Percentiles rank a stretch among this genome's conserved stretches.
Evolutionary conservation across 1,140 invertebrate genomes (phyloP).

Genomic region (Drosophila busckii): DNA sequence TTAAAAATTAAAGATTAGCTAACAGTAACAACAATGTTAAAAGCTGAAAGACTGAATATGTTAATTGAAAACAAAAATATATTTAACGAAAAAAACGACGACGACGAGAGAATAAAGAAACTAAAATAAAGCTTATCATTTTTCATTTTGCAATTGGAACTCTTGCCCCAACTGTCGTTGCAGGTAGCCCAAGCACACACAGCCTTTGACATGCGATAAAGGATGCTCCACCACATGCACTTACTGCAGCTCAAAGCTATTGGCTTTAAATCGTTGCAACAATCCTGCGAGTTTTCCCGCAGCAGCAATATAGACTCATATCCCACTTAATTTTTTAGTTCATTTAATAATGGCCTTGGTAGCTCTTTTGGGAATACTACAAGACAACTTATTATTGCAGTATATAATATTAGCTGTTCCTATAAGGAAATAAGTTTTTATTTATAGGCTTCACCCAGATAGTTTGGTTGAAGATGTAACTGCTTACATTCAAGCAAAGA

Average conservation of each 20-base stretch:
- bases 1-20: constrained; percentile 11
- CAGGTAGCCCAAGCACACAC: constrained; percentile 39
- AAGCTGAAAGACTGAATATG: not conserved
- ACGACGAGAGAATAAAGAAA: constrained; percentile 1
- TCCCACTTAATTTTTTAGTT: constrained; percentile 1
- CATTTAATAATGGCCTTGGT: not conserved
- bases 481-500: too few relatives aligned
- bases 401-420: too few relatives aligned
- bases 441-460: too few relatives aligned
- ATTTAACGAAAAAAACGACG: not conserved
- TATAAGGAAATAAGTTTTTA: too few relatives aligned
- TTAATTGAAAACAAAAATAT: too few relatives aligned
- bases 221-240: constrained; percentile 31
- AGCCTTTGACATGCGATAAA: constrained; percentile 30
- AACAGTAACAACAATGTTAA: not conserved
- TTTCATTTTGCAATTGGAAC: constrained; percentile 14
- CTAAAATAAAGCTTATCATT: not conserved
- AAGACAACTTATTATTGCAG: not conserved
- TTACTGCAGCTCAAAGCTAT: constrained; percentile 40
- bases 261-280: not conserved
- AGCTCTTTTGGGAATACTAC: constrained; percentile 8
- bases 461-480: too few relatives aligned
- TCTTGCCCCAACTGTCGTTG: constrained; percentile 43
- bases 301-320: constrained; percentile 16
- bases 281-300: not conserved